Conservation (phyloP, 2,113 vertebrate genomes). For the Penelope pileata region DNA sequence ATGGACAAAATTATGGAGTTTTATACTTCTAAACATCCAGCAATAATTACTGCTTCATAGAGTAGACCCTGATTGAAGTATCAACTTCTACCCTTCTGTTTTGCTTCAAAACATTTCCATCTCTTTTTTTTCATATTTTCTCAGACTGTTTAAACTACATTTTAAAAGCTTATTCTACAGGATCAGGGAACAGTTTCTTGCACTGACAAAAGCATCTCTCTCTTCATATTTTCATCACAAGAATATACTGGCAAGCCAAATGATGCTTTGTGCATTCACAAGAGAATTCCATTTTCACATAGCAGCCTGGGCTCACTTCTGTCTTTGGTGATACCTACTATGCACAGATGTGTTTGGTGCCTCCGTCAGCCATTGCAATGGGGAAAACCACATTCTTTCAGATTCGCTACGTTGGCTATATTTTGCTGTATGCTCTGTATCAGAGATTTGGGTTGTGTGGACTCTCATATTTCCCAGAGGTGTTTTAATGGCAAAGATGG, state of each 20-base stretch:
- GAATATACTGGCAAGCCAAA: background rate
- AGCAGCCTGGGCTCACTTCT: background rate
- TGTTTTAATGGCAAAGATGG: background rate
- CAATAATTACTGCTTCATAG: background rate
- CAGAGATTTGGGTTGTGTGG: background rate
- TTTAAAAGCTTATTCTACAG: too few species aligned
- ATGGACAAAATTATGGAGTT: background rate
- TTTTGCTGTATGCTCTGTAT: background rate
- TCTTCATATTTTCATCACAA: background rate
- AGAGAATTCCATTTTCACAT: background rate
- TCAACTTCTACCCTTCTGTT: background rate
- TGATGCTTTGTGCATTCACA: background rate
- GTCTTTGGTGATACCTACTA: fast-evolving
- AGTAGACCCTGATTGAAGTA: background rate
- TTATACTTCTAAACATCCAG: background rate
- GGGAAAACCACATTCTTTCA: background rate
- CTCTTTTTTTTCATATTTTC: background rate
- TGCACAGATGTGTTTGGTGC: background rate
- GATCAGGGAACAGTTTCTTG: background rate
- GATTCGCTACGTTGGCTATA: background rate
- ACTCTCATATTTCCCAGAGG: background rate
- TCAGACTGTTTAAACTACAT: background rate
- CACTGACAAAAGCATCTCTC: background rate
- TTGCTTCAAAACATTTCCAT: slow-evolving; percentile 3
- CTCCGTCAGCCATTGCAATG: background rate